Evolutionary conservation across 2,888 invertebrate genomes (phyloP).

Genomic region (Pemphredon lugubris): DNA sequence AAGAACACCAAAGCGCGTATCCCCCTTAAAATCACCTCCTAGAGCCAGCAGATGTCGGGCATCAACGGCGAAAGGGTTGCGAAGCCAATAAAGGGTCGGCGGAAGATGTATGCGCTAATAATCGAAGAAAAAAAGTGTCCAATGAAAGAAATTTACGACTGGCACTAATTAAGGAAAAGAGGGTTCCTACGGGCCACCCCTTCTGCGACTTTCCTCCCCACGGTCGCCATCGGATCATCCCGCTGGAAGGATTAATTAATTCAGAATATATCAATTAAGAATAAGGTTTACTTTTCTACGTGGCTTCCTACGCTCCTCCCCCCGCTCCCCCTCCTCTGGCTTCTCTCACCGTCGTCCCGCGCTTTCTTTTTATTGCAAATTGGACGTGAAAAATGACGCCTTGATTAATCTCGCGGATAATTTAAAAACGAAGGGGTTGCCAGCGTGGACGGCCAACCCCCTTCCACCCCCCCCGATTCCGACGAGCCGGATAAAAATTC

Average conservation of each 20-base stretch:
- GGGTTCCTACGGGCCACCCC: constrained; percentile 50
- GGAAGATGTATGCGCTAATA: constrained; percentile 81
- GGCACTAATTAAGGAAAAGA: constrained; percentile 80
- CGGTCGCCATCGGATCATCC: constrained; percentile 55
- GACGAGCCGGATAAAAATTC: constrained; percentile 79
- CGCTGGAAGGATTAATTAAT: constrained; percentile 80
- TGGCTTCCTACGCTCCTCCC: constrained; percentile 49
- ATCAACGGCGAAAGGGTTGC: constrained; percentile 72
- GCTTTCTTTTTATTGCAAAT: constrained; percentile 80
- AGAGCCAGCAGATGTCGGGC: constrained; percentile 75
- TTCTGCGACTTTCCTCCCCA: constrained; percentile 20
- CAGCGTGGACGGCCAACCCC: too few species aligned
- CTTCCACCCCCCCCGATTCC: constrained; percentile 59
- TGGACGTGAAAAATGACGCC: constrained; percentile 82
- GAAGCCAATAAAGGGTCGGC: constrained; percentile 76
- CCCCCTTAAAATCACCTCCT: too few species aligned
- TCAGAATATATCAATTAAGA: constrained; percentile 82
- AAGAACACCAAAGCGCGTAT: too few species aligned
- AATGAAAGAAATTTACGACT: constrained; percentile 81
- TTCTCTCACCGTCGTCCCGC: constrained; percentile 22
- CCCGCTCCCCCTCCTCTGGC: constrained; percentile 32
- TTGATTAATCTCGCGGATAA: constrained; percentile 81
- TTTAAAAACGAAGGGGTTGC: constrained; percentile 81
- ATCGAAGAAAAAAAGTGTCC: constrained; percentile 81
- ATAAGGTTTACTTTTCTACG: constrained; percentile 80